Conservation (phyloP, 2,888 invertebrate species). For the Caprella mutica region DNA sequence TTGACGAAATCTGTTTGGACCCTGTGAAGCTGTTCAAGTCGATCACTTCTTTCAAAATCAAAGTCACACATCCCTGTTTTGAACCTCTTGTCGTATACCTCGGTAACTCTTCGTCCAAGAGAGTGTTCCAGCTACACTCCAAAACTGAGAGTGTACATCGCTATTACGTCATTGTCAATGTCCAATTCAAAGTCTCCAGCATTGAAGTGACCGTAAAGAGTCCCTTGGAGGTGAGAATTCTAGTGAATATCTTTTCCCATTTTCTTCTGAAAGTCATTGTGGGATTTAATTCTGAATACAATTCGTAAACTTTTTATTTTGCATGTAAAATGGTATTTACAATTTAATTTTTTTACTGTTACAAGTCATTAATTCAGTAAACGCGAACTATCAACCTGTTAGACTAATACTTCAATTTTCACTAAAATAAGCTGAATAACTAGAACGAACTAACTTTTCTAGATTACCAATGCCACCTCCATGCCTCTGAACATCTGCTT, state of each 20-base stretch:
- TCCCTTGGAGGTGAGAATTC: conserved; percentile 54
- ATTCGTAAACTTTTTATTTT: no score
- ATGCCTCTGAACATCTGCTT: conserved; percentile 63
- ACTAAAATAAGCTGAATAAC: no score
- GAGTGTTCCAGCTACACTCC: conserved; percentile 53
- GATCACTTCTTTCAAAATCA: no score
- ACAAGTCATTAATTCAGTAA: no score
- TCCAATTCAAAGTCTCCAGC: conserved; percentile 50
- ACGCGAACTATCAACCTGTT: no score
- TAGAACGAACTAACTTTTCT: no score
- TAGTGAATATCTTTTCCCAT: not conserved
- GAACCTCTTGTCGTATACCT: conserved; percentile 29
- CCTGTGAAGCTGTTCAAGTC: no score
- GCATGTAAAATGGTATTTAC: no score
- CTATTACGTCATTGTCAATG: conserved; percentile 57
- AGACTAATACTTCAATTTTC: no score
- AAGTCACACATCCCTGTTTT: no score
- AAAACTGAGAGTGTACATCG: conserved; percentile 47
- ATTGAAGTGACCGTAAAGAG: conserved; percentile 57
- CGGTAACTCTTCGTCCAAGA: conserved; percentile 20
- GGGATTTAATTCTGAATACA: not conserved
- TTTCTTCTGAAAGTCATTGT: not conserved
- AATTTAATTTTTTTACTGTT: no score
- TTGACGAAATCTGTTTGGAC: no score
- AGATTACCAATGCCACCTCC: conserved; percentile 66